Evolutionary conservation across 2,113 vertebrate species (phyloP).

Genomic region (Rhea pennata): DNA sequence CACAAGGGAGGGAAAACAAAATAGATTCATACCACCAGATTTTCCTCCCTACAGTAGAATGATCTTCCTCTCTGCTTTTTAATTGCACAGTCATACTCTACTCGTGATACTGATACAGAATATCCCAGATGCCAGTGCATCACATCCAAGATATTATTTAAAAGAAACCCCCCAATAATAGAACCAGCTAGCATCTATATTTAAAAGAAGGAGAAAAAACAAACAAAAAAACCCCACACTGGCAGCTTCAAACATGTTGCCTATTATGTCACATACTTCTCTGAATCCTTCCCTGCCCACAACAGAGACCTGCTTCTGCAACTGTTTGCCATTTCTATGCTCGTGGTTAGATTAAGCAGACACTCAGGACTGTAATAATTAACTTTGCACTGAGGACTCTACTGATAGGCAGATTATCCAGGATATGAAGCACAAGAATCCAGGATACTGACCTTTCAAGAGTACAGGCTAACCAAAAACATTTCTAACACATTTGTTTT

Average conservation of each 20-base stretch:
- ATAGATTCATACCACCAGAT: not conserved
- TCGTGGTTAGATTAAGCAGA: not conserved
- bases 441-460: not conserved
- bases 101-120: not conserved
- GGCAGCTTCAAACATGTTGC: not conserved
- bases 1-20: not conserved
- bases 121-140: not conserved
- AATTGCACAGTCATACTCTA: not conserved
- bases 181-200: not conserved
- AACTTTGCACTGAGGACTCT: not conserved
- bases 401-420: not conserved
- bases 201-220: not conserved
- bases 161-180: not conserved
- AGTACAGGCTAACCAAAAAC: not conserved
- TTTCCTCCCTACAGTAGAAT: not conserved
- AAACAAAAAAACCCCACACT: not conserved
- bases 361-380: not conserved
- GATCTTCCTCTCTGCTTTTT: not conserved
- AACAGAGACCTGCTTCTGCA: not conserved
- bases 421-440: not conserved
- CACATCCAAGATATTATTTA: not conserved
- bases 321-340: not conserved
- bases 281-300: not conserved
- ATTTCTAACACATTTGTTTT: not conserved
- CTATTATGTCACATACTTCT: not conserved